Evolutionary conservation across 2,888 invertebrate species (phyloP), one percentile per base, ranked within the genome.

Genomic region (Lasioglossum leucozonium): DNA sequence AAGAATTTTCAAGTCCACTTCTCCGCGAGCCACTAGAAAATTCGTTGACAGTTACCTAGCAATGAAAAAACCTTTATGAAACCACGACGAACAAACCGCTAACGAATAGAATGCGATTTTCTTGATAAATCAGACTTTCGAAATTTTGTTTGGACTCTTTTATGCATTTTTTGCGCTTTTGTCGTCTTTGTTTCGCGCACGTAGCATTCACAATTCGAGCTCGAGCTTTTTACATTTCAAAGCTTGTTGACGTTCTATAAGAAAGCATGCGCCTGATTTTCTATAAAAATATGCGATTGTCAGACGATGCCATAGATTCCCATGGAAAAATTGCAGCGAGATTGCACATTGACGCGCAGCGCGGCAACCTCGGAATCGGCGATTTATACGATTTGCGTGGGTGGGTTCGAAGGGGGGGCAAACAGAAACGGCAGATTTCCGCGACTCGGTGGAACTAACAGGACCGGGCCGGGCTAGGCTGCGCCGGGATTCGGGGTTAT

Each of bases 371-470:
- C 65, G 65, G 78, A 75, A 88, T 75, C 44, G 73, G 30, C 81
- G 71, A 86, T 88, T 88, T 86, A 82, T 71, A 67, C 37, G 67
- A 75, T 81, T 78, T 65, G 65, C 78, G 74, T 34, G 55, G 34
- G 34, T n/a, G n/a, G 34, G 22, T 22, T 18, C 22, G 67, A 22
- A 67, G 34, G 22, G n/a, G n/a, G 72, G 72, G n/a, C 71, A 80
- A 88, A 62, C 67, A 51, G 62, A 34, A 40, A 72, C 65, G 79
- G 44, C 58, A n/a, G 44, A 82, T 86, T 90, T 81, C 79, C 76
- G 76, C 80, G 78, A 82, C n/a, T 42, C 69, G 55, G 58, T 13
- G 62, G 26, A 62, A 30, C 30, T 30, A 62, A 55, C 11, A 47
- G 58, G 75, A 51, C 6, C 16, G n/a, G 13, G 26, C 22, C 40